Conservation (phyloP, 2,797 vertebrate species). For the Discoglossus pictus region DNA sequence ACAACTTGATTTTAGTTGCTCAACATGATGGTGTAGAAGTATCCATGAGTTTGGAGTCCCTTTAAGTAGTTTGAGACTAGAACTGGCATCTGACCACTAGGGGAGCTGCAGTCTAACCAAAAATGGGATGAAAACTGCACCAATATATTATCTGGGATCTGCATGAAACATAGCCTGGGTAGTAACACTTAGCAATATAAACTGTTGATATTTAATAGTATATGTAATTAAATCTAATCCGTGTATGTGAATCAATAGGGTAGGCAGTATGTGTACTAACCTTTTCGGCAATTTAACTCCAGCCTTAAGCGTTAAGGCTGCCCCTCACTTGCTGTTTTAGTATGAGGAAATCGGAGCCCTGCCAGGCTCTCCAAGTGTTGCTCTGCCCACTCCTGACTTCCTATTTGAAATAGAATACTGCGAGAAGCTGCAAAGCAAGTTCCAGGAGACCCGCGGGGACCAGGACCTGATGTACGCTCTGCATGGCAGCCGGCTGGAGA, state of each 20-base stretch:
- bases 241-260: neutral
- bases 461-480: slow-evolving; percentile 91
- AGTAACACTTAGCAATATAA: too few relatives aligned
- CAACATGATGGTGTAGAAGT: too few relatives aligned
- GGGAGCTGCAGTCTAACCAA: too few relatives aligned
- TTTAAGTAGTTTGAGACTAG: too few relatives aligned
- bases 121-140: too few relatives aligned
- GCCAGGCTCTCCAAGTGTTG: slow-evolving; percentile 73
- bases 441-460: slow-evolving; percentile 83
- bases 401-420: slow-evolving; percentile 92
- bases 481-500: slow-evolving; percentile 95
- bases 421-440: slow-evolving; percentile 83
- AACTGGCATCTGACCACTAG: too few relatives aligned
- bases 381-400: slow-evolving; percentile 85
- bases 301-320: slow-evolving; percentile 43
- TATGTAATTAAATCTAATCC: too few relatives aligned
- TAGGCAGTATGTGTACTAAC: slow-evolving; percentile 21
- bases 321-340: slow-evolving; percentile 64
- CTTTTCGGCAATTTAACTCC: slow-evolving; percentile 7
- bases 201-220: too few relatives aligned
- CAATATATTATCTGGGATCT: too few relatives aligned
- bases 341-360: slow-evolving; percentile 84
- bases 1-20: too few relatives aligned
- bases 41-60: too few relatives aligned
- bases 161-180: too few relatives aligned